Percentiles rank a stretch among this genome's conserved stretches.
phyloP scores from a whole-genome alignment of 2,888 invertebrate genomes.

The Arctia plantaginis region DNA sequence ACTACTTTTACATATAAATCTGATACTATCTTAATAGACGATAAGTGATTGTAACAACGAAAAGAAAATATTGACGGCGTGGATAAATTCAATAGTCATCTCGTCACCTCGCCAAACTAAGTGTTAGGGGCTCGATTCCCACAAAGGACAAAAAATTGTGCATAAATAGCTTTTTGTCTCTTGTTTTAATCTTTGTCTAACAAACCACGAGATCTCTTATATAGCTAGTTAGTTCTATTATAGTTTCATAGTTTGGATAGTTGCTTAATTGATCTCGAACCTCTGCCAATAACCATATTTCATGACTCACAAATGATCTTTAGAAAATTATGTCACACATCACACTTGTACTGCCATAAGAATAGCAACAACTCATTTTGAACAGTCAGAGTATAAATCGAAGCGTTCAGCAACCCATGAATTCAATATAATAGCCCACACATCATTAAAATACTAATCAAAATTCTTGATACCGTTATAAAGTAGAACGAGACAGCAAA shows the following conservation, averaged over 20 bases:
- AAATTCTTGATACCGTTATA: conserved; percentile 16
- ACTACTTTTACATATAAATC: too few relatives aligned
- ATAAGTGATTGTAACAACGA: background rate
- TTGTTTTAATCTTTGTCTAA: too few relatives aligned
- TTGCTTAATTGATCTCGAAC: background rate
- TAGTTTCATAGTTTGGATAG: too few relatives aligned
- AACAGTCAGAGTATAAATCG: background rate
- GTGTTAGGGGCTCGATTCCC: background rate
- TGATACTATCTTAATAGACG: too few relatives aligned
- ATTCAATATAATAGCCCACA: conserved; percentile 13
- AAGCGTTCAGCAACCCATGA: conserved; percentile 6
- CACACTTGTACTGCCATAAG: background rate
- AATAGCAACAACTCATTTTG: background rate
- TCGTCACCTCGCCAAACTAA: background rate
- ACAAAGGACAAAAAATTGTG: background rate
- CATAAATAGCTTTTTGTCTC: too few relatives aligned
- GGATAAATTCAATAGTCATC: background rate
- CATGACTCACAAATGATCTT: background rate
- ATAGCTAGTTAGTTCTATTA: too few relatives aligned
- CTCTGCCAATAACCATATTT: background rate
- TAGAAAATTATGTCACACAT: background rate
- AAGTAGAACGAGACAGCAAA: conserved; percentile 1
- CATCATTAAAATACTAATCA: conserved; percentile 25
- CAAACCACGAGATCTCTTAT: too few relatives aligned
- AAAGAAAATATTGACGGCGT: background rate